Base-by-base conservation (phyloP, 2,113 vertebrate species). In the Pachypanchax playfairii region DNA sequence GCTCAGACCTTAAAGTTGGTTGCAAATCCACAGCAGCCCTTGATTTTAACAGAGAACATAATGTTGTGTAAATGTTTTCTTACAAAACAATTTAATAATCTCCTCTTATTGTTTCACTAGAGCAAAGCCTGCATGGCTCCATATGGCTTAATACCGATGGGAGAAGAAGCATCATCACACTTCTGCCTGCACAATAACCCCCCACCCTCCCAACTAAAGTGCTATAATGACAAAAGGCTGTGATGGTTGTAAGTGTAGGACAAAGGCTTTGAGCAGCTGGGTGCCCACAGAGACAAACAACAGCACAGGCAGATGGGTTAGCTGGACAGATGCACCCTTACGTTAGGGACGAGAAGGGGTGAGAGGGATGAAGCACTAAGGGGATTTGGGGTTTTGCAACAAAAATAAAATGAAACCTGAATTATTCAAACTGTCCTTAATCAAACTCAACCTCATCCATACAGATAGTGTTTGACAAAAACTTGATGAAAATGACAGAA, bases 191-290 rank as follows among this genome's bases (percentile, higher is more conserved):
- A 48, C 24, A 48, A 14, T 36, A 52, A 35, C 48, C 33, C 20
- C 51, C 14, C 74, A n/a, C n/a, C 70, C 56, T 68, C 80, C 74
- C 26, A 18, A 1, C 49, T 15, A 1, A 61, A 75, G 47, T 53
- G 63, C 49, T 48, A 39, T 58, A 31, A 76, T 76, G 78, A 91
- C 91, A 92, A 91, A 89, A 81, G 69, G 70, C 62, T 56, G 26
- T 31, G 22, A 54, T 80, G 65, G 73, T 80, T 71, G 56, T 72
- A 82, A 75, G 77, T 43, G 44, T 15, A 63, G 75, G 76, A 91
- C 89, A 91, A 90, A 90, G 81, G 66, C 63, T 49, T 52, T 13
- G 75, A 82, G 82, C 88, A 88, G 86, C 87, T 91, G 89, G 75
- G 75, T 76, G 66, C 73, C 69, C 66, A 50, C 55, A 79, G 63